These are phyloP conservation scores for Crocallis elinguaria DNA, from an alignment of 2,888 invertebrate species.

Conservation along the genomic window DNA sequence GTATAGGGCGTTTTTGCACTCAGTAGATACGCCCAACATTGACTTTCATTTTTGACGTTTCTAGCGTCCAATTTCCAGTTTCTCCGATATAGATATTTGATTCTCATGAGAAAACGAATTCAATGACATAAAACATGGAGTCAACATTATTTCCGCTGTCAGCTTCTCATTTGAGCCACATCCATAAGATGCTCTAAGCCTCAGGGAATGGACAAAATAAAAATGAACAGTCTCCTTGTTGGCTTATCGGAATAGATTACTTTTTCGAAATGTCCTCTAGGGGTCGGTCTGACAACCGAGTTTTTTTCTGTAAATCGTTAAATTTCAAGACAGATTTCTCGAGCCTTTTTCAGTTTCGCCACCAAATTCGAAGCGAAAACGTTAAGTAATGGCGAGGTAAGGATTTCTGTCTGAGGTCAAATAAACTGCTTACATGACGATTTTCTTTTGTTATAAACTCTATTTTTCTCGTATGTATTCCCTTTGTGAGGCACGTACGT, in stretches of 20 bases:
- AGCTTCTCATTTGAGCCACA: conserved; percentile 45
- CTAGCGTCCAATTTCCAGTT: too few relatives aligned
- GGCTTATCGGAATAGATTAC: conserved; percentile 83
- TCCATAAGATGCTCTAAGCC: conserved; percentile 71
- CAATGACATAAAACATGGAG: too few relatives aligned
- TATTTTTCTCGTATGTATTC: conserved; percentile 50
- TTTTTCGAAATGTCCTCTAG: conserved; percentile 75
- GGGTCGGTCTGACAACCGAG: conserved; percentile 54
- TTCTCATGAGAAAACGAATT: too few relatives aligned
- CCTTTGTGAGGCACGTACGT: conserved; percentile 60
- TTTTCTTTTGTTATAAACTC: conserved; percentile 50
- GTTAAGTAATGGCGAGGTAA: conserved; percentile 27
- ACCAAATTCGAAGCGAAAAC: conserved; percentile 29
- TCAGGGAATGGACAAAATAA: conserved; percentile 81
- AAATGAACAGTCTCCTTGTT: conserved; percentile 80
- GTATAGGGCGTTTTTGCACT: too few relatives aligned
- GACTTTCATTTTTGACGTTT: too few relatives aligned
- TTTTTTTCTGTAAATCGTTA: conserved; percentile 64
- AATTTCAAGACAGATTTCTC: conserved; percentile 49
- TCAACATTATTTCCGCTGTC: too few relatives aligned
- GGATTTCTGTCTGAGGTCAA: conserved; percentile 38
- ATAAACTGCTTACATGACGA: conserved; percentile 52
- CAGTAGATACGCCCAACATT: too few relatives aligned
- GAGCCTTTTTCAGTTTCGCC: conserved; percentile 17
- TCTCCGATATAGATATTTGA: too few relatives aligned